Base-by-base conservation (phyloP, 2,113 vertebrate species). In the Uria lomvia region DNA sequence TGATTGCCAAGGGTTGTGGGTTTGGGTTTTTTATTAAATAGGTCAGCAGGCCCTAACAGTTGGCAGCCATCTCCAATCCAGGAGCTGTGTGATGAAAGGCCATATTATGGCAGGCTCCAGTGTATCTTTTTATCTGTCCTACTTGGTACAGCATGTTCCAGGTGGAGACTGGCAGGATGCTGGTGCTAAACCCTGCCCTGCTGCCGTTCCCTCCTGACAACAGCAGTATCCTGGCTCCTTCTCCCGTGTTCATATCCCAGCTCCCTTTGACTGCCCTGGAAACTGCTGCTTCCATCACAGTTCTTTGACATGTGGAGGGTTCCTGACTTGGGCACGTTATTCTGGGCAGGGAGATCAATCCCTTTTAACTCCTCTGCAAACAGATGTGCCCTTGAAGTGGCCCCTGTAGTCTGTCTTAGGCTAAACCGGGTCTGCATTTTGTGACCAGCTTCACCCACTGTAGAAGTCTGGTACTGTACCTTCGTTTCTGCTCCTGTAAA, bases 111-210 rank as follows among this genome's bases (percentile, higher is more conserved):
- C 55, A 95, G 86, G 95, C 94, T 95, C 95, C 93, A 71, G 47
- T 62, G 55, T 95, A 95, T 97, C 92, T 94, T 83, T 97, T 83
- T 45, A 95, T 96, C 96, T 92, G 92, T 72, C 84, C 89, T 95
- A 5, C 91, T 77, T 92, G 89, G 95, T 95, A 91, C 74, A 1
- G 80, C 91, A 55, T 96, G 96, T 97, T 95, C 92, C 86, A 94
- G 91, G 89, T 95, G 81, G 70, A 96, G 84, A 52, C 87, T 92
- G 91, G 84, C 70, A 95, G 58, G 65, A 67, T 79, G 55, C 70
- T 96, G 16, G 14, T 43, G 70, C 91, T 95, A 59, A 94, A 73
- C 78, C 80, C 86, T 87, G 80, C 91, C 76, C 83, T 86, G 1
- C 42, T 60, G 42, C 75, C 2, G 6, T 71, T 92, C 76, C 36